Conservation (phyloP, 2,113 vertebrate genomes). For the Petaurus breviceps region DNA sequence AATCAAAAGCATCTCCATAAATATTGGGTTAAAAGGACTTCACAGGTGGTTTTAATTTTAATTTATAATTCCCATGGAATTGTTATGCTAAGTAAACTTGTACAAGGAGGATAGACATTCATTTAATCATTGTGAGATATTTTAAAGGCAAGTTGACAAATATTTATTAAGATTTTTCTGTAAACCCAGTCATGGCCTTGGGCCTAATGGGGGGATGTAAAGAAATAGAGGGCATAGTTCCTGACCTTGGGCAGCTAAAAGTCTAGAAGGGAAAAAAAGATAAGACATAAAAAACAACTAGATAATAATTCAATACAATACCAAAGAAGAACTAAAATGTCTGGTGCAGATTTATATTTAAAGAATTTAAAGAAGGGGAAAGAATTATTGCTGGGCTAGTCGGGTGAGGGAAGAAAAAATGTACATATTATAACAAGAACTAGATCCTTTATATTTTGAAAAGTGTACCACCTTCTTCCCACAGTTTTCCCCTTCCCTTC, state of each 20-base stretch:
- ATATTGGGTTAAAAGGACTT: not conserved
- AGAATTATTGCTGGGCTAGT: not conserved
- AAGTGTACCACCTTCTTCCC: not conserved
- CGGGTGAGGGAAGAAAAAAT: not conserved
- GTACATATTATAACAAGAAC: not conserved
- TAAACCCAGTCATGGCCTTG: not conserved
- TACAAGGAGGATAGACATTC: not conserved
- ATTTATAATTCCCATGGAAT: not conserved
- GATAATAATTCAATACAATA: not conserved
- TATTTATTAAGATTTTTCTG: not conserved
- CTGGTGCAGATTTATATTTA: accelerated
- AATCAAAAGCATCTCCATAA: slow-evolving; percentile 6
- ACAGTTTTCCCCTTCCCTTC: not conserved
- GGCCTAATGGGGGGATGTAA: not conserved
- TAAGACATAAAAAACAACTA: not conserved
- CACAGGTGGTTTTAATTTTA: not conserved
- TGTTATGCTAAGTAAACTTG: not conserved
- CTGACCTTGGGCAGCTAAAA: not conserved
- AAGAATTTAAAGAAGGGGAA: not conserved
- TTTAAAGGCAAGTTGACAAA: not conserved
- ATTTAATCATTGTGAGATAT: not conserved
- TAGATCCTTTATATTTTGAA: not conserved
- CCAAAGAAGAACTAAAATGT: not conserved
- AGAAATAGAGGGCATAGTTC: not conserved
- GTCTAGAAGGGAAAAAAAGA: slow-evolving; percentile 13